Evolutionary conservation across 2,888 invertebrate species (phyloP).

Genomic region (Unio pictorum): DNA sequence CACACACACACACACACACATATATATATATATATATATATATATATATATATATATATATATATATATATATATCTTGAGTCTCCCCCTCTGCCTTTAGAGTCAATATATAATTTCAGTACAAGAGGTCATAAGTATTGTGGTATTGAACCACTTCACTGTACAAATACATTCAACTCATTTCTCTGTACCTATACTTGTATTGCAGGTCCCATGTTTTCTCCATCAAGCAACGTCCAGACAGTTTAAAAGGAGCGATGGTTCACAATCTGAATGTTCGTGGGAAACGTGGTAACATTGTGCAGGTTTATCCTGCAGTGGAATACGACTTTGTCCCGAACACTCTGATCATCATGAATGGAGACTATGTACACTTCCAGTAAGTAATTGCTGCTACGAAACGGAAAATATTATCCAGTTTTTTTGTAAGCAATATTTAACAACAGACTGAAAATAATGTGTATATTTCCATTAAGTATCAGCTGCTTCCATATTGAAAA

Average conservation of each 20-base stretch:
- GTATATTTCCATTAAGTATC: too few species aligned
- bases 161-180: background rate
- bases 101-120: too few species aligned
- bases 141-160: background rate
- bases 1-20: too few species aligned
- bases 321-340: constrained; percentile 71
- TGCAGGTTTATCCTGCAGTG: constrained; percentile 70
- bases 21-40: too few species aligned
- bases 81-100: too few species aligned
- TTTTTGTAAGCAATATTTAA: too few species aligned
- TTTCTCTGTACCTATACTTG: background rate
- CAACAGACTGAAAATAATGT: too few species aligned
- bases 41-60: too few species aligned
- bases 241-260: constrained; percentile 29
- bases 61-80: too few species aligned
- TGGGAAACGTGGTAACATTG: constrained; percentile 72
- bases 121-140: too few species aligned
- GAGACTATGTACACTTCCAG: constrained; percentile 68
- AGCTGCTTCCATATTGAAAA: too few species aligned
- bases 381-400: constrained; percentile 39
- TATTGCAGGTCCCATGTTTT: constrained; percentile 64
- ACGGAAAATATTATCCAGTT: too few species aligned
- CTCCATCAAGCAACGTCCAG: constrained; percentile 58
- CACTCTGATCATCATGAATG: constrained; percentile 52
- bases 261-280: constrained; percentile 70